These are phyloP conservation scores for Stenchaetothrips biformis DNA, from an alignment of 2,888 invertebrate genomes.

Conservation along the genomic window DNA sequence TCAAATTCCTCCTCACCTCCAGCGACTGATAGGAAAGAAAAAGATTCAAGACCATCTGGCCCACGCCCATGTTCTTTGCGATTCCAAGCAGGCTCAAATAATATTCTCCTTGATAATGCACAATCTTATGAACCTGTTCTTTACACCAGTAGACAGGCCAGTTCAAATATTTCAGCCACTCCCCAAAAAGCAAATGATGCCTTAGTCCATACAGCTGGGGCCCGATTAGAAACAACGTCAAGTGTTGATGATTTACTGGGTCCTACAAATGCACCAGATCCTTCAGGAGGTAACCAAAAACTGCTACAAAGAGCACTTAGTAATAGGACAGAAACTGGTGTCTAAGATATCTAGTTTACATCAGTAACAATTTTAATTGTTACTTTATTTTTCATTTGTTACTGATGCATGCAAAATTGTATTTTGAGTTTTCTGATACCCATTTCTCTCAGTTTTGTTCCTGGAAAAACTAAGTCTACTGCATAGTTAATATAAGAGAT, in stretches of 20 bases:
- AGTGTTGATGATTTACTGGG: neutral
- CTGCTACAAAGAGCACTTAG: neutral
- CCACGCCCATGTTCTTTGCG: conserved; percentile 72
- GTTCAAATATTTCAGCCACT: neutral
- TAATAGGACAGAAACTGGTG: neutral
- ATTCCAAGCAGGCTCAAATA: conserved; percentile 71
- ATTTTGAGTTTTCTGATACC: neutral
- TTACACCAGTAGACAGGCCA: conserved; percentile 51
- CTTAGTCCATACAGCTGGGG: neutral
- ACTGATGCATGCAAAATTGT: neutral
- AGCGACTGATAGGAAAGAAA: neutral
- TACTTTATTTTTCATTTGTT: too few species aligned
- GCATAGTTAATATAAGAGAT: neutral
- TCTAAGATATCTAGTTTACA: neutral
- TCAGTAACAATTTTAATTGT: neutral
- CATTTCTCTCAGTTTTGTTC: neutral
- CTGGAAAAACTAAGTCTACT: neutral
- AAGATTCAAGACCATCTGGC: conserved; percentile 44
- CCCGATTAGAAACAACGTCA: neutral
- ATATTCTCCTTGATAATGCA: conserved; percentile 72
- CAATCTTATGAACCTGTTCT: conserved; percentile 57
- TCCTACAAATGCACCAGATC: neutral
- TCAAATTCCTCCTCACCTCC: neutral
- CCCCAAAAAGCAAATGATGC: neutral
- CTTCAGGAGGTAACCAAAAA: neutral